Evolutionary conservation across 1,140 invertebrate genomes (phyloP), one percentile per base, ranked within the genome.

Genomic region (Bombus huntii): DNA sequence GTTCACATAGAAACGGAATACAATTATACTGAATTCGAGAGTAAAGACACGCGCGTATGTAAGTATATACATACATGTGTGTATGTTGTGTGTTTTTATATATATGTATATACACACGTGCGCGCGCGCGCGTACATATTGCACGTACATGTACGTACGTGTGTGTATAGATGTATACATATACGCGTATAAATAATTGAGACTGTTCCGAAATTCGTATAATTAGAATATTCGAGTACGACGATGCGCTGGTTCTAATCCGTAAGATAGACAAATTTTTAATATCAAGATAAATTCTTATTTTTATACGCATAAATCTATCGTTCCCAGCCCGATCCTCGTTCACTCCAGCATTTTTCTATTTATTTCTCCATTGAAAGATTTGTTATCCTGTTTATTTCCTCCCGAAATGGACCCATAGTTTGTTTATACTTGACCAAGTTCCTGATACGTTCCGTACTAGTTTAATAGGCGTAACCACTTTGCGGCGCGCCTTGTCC

Each of bases 121-220:
- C 25, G 39, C 34, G 37, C 0, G 39, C 47, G 28, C 25, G 42
- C 37, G 15, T 10, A 70, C 6, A 53, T 13, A 66, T 25, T 65
- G 15, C n/a, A 31, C 2, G 5, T 18, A 31, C 4, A 66, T n/a
- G 6, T 34, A 18, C 15, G 13, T n/a, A 15, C 59, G 28, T 89
- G 93, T 72, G 92, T 89, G 88, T 81, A 79, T 74, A 90, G 90
- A 93, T 78, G 87, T 92, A 94, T 73, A 92, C 90, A 91, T 79
- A 34, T 85, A 91, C 75, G 90, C 92, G 92, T 92, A 82, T 90
- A 89, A 91, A 88, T 75, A 83, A 90, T 90, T 47, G 72, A 85
- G 81, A 79, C 90, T 93, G 93, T 93, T 93, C 91, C 92, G 90
- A 89, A 90, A 93, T 92, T 93, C 89, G 86, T 76, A 66, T 78